Conservation (phyloP, 2,797 vertebrate genomes). For the Acanthurus leucopareius region DNA sequence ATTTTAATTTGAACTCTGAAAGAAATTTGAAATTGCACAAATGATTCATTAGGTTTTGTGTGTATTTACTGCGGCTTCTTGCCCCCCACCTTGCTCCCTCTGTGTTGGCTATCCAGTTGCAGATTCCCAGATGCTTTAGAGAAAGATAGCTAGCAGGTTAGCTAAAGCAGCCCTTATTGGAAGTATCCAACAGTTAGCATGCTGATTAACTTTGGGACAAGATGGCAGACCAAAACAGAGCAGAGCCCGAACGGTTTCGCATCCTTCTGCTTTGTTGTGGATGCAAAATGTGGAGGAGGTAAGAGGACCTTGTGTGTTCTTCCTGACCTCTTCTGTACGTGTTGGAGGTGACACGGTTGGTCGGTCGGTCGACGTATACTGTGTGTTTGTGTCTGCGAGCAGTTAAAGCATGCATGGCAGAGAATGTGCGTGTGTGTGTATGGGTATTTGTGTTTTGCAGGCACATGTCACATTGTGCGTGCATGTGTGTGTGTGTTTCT, state of each 20-base stretch:
- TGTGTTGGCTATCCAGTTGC: conserved; percentile 46
- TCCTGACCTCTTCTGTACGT: conserved; percentile 41
- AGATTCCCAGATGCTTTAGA: conserved; percentile 54
- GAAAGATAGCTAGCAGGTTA: conserved; percentile 56
- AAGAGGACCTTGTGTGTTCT: conserved; percentile 68
- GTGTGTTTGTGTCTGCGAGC: conserved; percentile 26
- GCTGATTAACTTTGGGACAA: conserved; percentile 64
- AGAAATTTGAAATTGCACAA: conserved; percentile 81
- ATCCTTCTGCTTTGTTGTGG: conserved; percentile 80
- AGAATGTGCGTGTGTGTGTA: conserved; percentile 32
- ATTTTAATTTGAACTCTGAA: conserved; percentile 86
- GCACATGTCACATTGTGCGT: conserved; percentile 72
- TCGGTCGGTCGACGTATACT: conserved; percentile 25
- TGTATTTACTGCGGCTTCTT: conserved; percentile 48
- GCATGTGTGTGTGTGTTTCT: conserved; percentile 63
- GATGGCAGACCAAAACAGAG: conserved; percentile 78
- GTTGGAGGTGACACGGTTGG: conserved; percentile 10
- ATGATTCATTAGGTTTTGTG: conserved; percentile 79
- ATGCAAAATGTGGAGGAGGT: conserved; percentile 81
- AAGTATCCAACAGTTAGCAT: conserved; percentile 60
- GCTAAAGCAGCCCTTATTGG: conserved; percentile 58
- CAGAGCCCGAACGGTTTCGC: conserved; percentile 67
- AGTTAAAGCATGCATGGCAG: conserved; percentile 14
- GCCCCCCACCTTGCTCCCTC: conserved; percentile 29
- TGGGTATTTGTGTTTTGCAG: conserved; percentile 73